A percentile compares a stretch with the other conserved stretches of the same genome.
These are phyloP conservation scores for Castor canadensis DNA, from an alignment of 2,113 vertebrate species.

Conservation along the genomic window DNA sequence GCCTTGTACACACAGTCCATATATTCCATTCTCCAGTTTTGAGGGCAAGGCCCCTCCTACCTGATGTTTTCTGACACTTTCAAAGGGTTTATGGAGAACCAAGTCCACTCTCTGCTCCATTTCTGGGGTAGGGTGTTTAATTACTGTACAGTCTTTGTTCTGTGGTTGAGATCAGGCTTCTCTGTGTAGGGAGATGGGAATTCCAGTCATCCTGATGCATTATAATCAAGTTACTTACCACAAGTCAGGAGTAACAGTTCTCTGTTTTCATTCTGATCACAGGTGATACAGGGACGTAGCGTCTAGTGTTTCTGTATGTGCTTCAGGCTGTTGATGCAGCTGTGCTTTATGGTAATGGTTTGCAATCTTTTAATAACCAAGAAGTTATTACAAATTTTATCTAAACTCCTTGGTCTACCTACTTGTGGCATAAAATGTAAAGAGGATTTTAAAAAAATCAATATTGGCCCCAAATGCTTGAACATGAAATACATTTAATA, in stretches of 20 bases:
- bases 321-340: neutral
- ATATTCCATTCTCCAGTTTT: neutral
- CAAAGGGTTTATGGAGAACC: slow-evolving; percentile 5
- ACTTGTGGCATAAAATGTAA: neutral
- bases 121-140: slow-evolving; percentile 71
- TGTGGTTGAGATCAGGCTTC: slow-evolving; percentile 71
- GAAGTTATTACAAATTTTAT: neutral
- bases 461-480: neutral
- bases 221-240: slow-evolving; percentile 75
- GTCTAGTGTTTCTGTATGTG: slow-evolving; percentile 46
- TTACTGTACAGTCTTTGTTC: slow-evolving; percentile 68
- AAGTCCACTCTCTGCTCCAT: neutral
- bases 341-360: neutral
- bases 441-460: neutral
- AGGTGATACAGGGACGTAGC: slow-evolving; percentile 54
- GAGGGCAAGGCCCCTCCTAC: neutral
- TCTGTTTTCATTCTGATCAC: slow-evolving; percentile 75
- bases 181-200: slow-evolving; percentile 75
- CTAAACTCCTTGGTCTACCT: neutral
- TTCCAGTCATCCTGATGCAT: slow-evolving; percentile 71
- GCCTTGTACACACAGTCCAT: neutral
- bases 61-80: slow-evolving; percentile 10
- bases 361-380: neutral
- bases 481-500: slow-evolving; percentile 26
- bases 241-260: slow-evolving; percentile 70